Conservation (phyloP, 2,888 invertebrate genomes). For the Megastigmus dorsalis region DNA sequence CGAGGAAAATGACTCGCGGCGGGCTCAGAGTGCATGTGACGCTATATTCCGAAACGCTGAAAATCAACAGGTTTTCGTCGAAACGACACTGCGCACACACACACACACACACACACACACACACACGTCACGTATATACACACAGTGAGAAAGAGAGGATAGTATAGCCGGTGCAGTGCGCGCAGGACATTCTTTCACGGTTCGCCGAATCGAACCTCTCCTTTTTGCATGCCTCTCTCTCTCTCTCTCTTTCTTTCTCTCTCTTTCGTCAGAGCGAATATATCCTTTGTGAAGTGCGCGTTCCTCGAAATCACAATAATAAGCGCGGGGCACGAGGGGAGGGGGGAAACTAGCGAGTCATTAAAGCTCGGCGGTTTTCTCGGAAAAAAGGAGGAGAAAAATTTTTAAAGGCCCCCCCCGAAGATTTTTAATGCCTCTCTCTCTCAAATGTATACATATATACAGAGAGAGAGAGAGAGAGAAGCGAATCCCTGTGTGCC, state of each 20-base stretch:
- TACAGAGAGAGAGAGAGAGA: too few species aligned
- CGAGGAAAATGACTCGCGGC: neutral
- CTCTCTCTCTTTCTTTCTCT: neutral
- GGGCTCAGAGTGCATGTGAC: neutral
- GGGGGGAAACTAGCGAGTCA: too few species aligned
- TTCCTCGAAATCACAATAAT: conserved; percentile 35
- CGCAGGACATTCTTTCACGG: conserved; percentile 48
- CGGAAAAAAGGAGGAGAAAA: too few species aligned
- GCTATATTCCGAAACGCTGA: conserved; percentile 10
- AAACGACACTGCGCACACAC: neutral
- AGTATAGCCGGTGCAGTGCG: too few species aligned
- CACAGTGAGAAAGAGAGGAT: too few species aligned
- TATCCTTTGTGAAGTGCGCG: neutral
- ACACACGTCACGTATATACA: too few species aligned
- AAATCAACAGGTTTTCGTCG: conserved; percentile 46
- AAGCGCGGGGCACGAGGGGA: too few species aligned
- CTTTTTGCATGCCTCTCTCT: conserved; percentile 5
- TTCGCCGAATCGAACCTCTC: conserved; percentile 16
- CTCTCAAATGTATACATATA: conserved; percentile 27
- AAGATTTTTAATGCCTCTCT: too few species aligned
- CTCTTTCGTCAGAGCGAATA: neutral
- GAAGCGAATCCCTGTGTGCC: too few species aligned
- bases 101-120: neutral
- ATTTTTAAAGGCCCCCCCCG: too few species aligned
- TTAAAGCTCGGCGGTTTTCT: too few species aligned